Conservation (phyloP, 2,797 vertebrate genomes). For the Hemibagrus guttatus region DNA sequence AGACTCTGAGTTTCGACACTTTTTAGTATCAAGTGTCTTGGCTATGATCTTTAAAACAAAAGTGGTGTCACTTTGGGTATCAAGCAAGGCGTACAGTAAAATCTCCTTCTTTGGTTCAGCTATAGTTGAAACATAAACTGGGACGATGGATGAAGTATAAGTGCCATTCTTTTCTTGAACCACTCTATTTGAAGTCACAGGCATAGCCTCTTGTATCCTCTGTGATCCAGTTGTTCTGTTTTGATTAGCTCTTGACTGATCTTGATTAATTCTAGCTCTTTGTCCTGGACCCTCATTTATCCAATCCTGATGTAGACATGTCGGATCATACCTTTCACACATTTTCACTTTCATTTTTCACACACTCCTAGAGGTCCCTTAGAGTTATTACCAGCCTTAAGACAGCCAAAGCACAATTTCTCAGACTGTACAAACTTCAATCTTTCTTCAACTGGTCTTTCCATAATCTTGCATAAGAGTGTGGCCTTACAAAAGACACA, state of each 20-base stretch:
- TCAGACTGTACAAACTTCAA: slow-evolving; percentile 47
- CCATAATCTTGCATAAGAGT: slow-evolving; percentile 28
- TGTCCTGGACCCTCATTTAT: background rate
- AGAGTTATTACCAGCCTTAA: slow-evolving; percentile 42
- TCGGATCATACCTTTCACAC: slow-evolving; percentile 42
- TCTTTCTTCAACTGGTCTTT: slow-evolving; percentile 43
- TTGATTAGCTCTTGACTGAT: background rate
- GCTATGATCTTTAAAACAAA: slow-evolving; percentile 30
- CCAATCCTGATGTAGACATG: slow-evolving; percentile 35
- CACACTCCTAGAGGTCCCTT: slow-evolving; percentile 44
- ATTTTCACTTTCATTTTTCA: no score
- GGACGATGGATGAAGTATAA: slow-evolving; percentile 17
- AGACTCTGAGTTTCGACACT: no score
- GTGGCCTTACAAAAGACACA: background rate
- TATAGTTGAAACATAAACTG: slow-evolving; percentile 35
- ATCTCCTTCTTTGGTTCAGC: slow-evolving; percentile 40
- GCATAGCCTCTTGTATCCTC: background rate
- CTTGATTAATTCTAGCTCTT: background rate
- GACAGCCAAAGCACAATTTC: slow-evolving; percentile 54
- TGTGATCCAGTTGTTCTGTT: background rate
- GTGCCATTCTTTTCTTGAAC: background rate
- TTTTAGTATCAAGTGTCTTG: slow-evolving; percentile 19
- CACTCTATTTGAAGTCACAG: slow-evolving; percentile 15
- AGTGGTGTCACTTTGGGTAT: slow-evolving; percentile 49
- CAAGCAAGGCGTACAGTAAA: slow-evolving; percentile 41